Evolutionary conservation across 2,113 vertebrate species (phyloP).

Genomic region (Puntigrus tetrazona): DNA sequence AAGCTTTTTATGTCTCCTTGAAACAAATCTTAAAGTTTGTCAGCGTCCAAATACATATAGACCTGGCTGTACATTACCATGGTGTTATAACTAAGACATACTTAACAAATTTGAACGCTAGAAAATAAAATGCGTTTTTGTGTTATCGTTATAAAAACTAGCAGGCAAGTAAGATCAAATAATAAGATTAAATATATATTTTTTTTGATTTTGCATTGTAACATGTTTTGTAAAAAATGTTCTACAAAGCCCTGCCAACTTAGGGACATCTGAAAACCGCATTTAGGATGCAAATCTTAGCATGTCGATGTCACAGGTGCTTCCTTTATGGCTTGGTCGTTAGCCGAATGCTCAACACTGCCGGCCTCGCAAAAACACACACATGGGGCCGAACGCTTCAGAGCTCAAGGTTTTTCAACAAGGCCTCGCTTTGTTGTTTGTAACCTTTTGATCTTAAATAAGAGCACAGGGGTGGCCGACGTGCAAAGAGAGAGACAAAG

Average conservation of each 20-base stretch:
- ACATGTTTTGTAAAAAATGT: not conserved
- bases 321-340: conserved; percentile 28
- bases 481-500: conserved; percentile 37
- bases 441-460: conserved; percentile 73
- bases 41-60: too few species aligned
- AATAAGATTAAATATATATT: not conserved
- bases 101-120: not conserved
- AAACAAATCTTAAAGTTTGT: too few species aligned
- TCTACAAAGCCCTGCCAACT: not conserved
- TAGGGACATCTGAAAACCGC: conserved; percentile 44
- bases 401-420: conserved; percentile 50
- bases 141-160: not conserved
- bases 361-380: not conserved
- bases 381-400: conserved; percentile 16
- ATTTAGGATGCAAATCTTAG: conserved; percentile 60
- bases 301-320: conserved; percentile 70
- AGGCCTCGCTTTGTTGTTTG: conserved; percentile 68
- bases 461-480: conserved; percentile 38
- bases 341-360: not conserved
- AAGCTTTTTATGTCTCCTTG: too few species aligned
- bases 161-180: not conserved
- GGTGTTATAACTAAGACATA: not conserved
- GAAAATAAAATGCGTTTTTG: not conserved
- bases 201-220: not conserved
- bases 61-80: too few species aligned